Base-by-base conservation (phyloP, 2,888 invertebrate genomes). In the Ichneumon xanthorius region DNA sequence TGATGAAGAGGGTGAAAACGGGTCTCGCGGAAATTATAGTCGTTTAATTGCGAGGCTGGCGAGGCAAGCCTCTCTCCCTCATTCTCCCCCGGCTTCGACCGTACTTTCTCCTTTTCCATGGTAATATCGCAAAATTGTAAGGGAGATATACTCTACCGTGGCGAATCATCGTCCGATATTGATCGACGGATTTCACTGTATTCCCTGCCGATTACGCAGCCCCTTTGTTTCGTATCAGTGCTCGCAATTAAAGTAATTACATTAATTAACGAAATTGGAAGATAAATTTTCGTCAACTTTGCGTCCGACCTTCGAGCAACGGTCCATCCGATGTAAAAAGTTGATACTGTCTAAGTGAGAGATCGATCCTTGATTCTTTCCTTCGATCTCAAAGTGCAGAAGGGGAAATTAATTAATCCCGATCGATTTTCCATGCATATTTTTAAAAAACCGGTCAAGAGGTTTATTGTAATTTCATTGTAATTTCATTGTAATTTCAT, bases 11-110 rank as follows among this genome's bases (percentile, higher is more conserved):
- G 68, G 73, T 70, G 63, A 71, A 76, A 79, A 79, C 63, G 79
- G 78, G 53, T 79, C 83, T 63, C 83, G 73, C 63, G 70, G 83
- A 83, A 79, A 83, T 79, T 79, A 79, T 79, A 79, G 73, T 79
- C 83, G 75, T 79, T 79, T 83, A 83, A 83, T 83, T 83, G 84
- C 80, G 61, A 76, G 50, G 48, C 71, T 65, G 50, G 26, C 30
- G 63, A 14, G 53, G 53, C 30, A 63, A 33, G 63, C 63, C 63
- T 63, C 16, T 68, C 61, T 84, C 63, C 22, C 26, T 63, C 53
- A n/a, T 16, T 37, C 45, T 16, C 45, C 45, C 45, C 16, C 14
- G 45, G 14, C 40, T 55, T 58, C 26, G 14, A 22, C 68, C 45
- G 33, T n/a, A 26, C 61, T 37, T 55, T 50, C 19, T 37, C 65